phyloP scores from a whole-genome alignment of 2,797 vertebrate genomes.

The Staurois parvus region DNA sequence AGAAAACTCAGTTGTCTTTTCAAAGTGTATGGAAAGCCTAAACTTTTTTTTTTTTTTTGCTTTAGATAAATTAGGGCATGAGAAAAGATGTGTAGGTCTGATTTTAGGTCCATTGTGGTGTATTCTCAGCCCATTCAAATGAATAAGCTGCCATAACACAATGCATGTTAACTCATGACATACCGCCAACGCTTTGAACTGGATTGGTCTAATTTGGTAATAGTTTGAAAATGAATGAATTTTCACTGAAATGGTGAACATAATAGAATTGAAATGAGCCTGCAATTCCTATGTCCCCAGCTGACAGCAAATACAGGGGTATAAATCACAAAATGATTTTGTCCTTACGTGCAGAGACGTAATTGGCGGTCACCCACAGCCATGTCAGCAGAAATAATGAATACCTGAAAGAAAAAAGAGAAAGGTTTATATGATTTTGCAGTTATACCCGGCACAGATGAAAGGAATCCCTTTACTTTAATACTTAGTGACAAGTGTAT shows the following conservation, averaged over 20 bases:
- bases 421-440: background rate
- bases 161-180: too few species aligned
- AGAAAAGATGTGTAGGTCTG: too few species aligned
- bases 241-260: too few species aligned
- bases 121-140: background rate
- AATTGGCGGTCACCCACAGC: constrained; percentile 2
- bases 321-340: background rate
- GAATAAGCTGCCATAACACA: background rate
- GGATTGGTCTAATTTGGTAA: too few species aligned
- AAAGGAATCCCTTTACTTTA: background rate
- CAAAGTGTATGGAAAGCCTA: too few species aligned
- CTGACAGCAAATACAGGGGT: too few species aligned
- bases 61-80: background rate
- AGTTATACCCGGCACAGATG: background rate
- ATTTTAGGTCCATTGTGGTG: background rate
- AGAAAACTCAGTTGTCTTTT: background rate
- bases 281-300: too few species aligned
- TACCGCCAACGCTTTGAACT: too few species aligned
- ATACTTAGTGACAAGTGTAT: background rate
- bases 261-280: too few species aligned
- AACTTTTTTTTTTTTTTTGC: background rate
- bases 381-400: constrained; percentile 9
- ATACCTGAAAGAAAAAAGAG: constrained; percentile 1
- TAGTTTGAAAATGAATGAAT: too few species aligned
- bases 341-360: constrained; percentile 17